phyloP scores from a whole-genome alignment of 2,113 vertebrate species.

The Oreocharis arfaki region DNA sequence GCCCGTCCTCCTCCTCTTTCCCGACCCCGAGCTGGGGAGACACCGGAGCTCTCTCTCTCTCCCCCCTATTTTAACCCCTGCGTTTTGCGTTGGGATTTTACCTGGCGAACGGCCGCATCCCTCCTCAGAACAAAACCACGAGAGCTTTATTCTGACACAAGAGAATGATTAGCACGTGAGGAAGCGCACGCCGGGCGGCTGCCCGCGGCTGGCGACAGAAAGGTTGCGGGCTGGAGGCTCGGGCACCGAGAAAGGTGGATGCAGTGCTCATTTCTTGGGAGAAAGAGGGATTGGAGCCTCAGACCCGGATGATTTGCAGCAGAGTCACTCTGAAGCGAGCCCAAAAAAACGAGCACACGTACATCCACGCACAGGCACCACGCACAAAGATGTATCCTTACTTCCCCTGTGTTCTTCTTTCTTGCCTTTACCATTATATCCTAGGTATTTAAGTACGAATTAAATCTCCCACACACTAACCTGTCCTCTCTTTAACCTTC shows the following conservation, averaged over 20 bases:
- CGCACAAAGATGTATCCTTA: background rate
- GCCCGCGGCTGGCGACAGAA: background rate
- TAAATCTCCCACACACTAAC: constrained; percentile 38
- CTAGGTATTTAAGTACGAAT: background rate
- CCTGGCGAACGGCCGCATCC: constrained; percentile 49
- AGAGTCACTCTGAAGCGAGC: background rate
- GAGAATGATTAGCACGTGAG: background rate
- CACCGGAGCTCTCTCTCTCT: background rate
- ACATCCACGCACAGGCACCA: background rate
- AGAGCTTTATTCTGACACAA: constrained; percentile 19
- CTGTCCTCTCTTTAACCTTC: constrained; percentile 36
- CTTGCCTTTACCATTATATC: background rate
- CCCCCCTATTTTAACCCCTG: background rate
- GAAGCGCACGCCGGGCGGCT: background rate
- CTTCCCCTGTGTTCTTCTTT: background rate
- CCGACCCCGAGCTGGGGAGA: background rate
- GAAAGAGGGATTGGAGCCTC: background rate
- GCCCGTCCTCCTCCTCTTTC: background rate
- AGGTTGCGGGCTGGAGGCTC: background rate
- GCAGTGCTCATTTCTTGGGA: background rate
- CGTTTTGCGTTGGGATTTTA: background rate
- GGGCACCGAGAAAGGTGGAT: background rate
- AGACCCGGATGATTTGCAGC: background rate
- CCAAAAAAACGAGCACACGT: background rate
- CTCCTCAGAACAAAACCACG: constrained; percentile 20